phyloP scores from a whole-genome alignment of 2,888 invertebrate genomes.

The Tanypteryx hageni region DNA sequence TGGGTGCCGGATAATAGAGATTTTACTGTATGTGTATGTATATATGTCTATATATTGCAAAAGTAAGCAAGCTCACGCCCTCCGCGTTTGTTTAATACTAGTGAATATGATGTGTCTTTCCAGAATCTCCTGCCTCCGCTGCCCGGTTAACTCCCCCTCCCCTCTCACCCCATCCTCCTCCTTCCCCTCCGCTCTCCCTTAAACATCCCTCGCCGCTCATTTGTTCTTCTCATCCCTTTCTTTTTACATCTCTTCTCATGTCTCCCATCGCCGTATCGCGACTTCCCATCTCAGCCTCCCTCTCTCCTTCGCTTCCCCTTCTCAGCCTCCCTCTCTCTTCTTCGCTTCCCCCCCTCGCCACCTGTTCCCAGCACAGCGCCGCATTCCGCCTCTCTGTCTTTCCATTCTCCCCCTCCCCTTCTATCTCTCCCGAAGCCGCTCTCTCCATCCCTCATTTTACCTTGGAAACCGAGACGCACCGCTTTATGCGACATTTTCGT shows the following conservation, averaged over 20 bases:
- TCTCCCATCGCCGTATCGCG: background rate
- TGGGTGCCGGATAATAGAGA: too few species aligned
- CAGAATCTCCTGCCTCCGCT: too few species aligned
- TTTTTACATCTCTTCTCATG: background rate
- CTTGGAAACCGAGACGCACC: background rate
- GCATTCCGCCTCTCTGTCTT: background rate
- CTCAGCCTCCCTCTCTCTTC: background rate
- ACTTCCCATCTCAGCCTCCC: slow-evolving; percentile 6
- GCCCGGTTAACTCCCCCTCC: too few species aligned
- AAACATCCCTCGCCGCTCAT: background rate
- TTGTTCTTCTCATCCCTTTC: background rate
- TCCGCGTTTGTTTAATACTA: too few species aligned
- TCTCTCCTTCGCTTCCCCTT: background rate
- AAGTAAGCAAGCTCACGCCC: too few species aligned
- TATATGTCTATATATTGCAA: too few species aligned
- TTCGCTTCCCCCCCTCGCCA: background rate
- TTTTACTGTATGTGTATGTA: too few species aligned
- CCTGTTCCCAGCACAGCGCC: background rate
- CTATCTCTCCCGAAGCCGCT: background rate
- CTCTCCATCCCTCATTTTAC: background rate
- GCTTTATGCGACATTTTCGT: too few species aligned
- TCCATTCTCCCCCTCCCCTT: background rate
- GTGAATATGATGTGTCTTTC: too few species aligned
- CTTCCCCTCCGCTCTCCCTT: background rate
- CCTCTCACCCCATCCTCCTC: background rate